These are phyloP conservation scores for Mormyrus lacerda DNA, from an alignment of 2,113 vertebrate species.

Conservation along the genomic window DNA sequence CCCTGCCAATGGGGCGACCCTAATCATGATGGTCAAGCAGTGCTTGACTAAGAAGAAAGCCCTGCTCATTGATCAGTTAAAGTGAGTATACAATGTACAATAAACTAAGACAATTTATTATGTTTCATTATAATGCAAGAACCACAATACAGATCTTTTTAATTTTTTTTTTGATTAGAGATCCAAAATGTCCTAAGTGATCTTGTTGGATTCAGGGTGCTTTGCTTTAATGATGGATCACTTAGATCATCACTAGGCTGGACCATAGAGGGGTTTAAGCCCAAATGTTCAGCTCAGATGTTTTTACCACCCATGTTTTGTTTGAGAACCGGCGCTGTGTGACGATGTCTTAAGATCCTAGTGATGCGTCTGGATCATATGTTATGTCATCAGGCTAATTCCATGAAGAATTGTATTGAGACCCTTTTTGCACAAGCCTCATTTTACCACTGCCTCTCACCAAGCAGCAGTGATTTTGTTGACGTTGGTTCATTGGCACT, in stretches of 20 bases:
- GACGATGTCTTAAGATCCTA: not conserved
- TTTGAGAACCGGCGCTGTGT: not conserved
- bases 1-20: slow-evolving; percentile 61
- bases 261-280: not conserved
- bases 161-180: not conserved
- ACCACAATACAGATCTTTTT: not conserved
- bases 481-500: not conserved
- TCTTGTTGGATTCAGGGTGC: not conserved
- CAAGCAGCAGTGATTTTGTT: not conserved
- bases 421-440: not conserved
- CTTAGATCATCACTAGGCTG: not conserved
- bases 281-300: not conserved
- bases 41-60: slow-evolving; percentile 71
- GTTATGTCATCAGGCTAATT: not conserved
- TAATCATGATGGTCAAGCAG: slow-evolving; percentile 83
- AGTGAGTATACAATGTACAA: slow-evolving; percentile 58
- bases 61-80: slow-evolving; percentile 66
- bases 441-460: not conserved
- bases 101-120: not conserved
- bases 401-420: not conserved
- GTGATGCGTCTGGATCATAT: not conserved
- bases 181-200: not conserved
- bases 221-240: not conserved
- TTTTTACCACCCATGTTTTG: not conserved
- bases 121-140: not conserved